Percentiles rank a stretch among this genome's conserved stretches.
These are phyloP conservation scores for Chrysolina americana DNA, from an alignment of 2,888 invertebrate genomes.

Conservation along the genomic window DNA sequence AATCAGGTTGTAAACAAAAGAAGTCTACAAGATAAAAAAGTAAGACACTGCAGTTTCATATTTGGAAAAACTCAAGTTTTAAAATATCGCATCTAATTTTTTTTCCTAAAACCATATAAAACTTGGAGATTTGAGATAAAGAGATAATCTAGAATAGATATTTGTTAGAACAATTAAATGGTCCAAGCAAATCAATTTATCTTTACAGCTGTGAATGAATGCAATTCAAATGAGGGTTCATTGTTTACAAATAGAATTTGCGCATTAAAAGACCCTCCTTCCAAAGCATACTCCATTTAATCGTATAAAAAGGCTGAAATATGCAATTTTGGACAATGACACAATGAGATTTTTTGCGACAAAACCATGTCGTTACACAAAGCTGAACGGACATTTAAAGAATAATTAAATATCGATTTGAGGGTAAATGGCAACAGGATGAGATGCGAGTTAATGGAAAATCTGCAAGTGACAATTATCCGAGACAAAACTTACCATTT, in stretches of 20 bases:
- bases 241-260: background rate
- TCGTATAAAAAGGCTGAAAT: background rate
- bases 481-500: conserved; percentile 57
- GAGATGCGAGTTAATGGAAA: background rate
- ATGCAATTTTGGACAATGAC: background rate
- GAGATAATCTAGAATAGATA: background rate
- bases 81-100: too few relatives aligned
- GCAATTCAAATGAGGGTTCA: background rate
- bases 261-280: background rate
- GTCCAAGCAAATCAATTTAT: background rate
- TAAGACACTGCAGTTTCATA: too few relatives aligned
- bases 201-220: background rate
- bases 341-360: background rate
- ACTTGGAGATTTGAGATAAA: background rate
- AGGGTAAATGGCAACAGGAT: conserved; percentile 6
- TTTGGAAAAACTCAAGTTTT: too few relatives aligned
- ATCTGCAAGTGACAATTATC: conserved; percentile 19
- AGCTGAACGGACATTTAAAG: background rate
- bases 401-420: conserved; percentile 13
- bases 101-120: background rate
- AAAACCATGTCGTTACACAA: conserved; percentile 12
- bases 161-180: too few relatives aligned
- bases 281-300: background rate
- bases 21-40: background rate
- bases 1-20: background rate